Percentiles rank a stretch among this genome's conserved stretches.
Evolutionary conservation across 2,888 invertebrate species (phyloP).

Genomic region (Carterocephalus palaemon): DNA sequence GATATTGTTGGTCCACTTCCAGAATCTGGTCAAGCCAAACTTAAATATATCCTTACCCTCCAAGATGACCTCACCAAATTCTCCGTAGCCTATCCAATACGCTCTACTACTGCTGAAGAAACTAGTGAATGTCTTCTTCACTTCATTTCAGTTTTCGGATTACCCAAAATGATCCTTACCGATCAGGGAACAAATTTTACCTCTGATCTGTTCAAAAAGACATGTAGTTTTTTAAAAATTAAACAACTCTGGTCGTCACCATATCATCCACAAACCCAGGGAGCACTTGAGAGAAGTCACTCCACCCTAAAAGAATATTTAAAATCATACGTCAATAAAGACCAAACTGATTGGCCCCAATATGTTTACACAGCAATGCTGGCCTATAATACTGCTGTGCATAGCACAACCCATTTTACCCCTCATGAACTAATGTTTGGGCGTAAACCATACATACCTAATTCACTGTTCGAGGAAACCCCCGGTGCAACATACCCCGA

Average conservation of each 20-base stretch:
- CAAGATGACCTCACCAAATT: constrained; percentile 31
- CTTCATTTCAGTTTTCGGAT: constrained; percentile 31
- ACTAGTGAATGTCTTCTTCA: constrained; percentile 28
- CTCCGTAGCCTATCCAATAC: constrained; percentile 27
- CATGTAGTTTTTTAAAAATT: constrained; percentile 21
- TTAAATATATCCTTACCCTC: constrained; percentile 28
- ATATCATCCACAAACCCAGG: constrained; percentile 29
- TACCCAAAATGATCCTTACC: constrained; percentile 31
- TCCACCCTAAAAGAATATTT: constrained; percentile 38
- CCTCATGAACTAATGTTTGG: constrained; percentile 48
- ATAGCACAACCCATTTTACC: constrained; percentile 41
- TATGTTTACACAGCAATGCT: constrained; percentile 40
- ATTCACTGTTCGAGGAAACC: constrained; percentile 31
- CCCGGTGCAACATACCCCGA: constrained; percentile 26
- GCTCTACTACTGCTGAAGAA: constrained; percentile 29
- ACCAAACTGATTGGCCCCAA: constrained; percentile 41
- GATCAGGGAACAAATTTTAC: constrained; percentile 28
- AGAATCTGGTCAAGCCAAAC: constrained; percentile 21
- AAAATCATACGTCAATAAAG: constrained; percentile 38
- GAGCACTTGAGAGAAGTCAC: constrained; percentile 33
- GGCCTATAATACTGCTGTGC: constrained; percentile 39
- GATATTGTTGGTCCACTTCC: constrained; percentile 24
- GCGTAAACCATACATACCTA: constrained; percentile 41
- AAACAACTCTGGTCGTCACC: constrained; percentile 26
- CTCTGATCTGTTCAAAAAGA: constrained; percentile 22